phyloP scores from a whole-genome alignment of 2,797 vertebrate genomes.

The Adelosebastes latens region DNA sequence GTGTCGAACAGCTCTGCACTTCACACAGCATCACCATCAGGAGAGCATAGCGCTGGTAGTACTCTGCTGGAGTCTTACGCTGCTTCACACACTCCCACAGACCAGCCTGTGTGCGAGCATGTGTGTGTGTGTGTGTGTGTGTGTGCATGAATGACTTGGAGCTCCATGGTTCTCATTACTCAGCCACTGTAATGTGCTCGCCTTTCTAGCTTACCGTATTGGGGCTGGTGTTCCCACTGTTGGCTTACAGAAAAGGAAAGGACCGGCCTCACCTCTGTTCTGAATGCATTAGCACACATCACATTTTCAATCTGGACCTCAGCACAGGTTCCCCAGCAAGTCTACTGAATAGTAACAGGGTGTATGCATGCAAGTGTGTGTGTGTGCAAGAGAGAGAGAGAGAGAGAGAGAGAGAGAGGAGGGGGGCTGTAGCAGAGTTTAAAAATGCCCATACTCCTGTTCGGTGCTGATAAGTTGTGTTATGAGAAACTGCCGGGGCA shows the following conservation, averaged over 20 bases:
- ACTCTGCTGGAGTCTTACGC: conserved; percentile 66
- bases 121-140: conserved; percentile 22
- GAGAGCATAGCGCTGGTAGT: conserved; percentile 60
- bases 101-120: conserved; percentile 25
- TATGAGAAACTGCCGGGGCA: conserved; percentile 62
- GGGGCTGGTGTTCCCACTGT: conserved; percentile 69
- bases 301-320: conserved; percentile 74
- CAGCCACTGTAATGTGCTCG: conserved; percentile 65
- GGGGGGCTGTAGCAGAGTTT: conserved; percentile 44
- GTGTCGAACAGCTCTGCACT: conserved; percentile 75
- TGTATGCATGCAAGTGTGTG: conserved; percentile 39
- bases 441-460: conserved; percentile 68
- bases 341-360: conserved; percentile 67
- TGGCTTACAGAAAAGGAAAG: conserved; percentile 66
- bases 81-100: conserved; percentile 67
- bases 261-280: conserved; percentile 72
- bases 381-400: background rate
- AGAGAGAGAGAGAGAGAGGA: background rate
- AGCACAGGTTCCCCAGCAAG: conserved; percentile 56
- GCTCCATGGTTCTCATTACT: conserved; percentile 76
- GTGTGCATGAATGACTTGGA: conserved; percentile 51
- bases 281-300: conserved; percentile 80
- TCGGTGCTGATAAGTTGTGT: conserved; percentile 66
- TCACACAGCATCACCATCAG: conserved; percentile 76
- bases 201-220: conserved; percentile 60